Conservation (phyloP, 1,140 invertebrate genomes). For the Euura saliciscinereae region DNA sequence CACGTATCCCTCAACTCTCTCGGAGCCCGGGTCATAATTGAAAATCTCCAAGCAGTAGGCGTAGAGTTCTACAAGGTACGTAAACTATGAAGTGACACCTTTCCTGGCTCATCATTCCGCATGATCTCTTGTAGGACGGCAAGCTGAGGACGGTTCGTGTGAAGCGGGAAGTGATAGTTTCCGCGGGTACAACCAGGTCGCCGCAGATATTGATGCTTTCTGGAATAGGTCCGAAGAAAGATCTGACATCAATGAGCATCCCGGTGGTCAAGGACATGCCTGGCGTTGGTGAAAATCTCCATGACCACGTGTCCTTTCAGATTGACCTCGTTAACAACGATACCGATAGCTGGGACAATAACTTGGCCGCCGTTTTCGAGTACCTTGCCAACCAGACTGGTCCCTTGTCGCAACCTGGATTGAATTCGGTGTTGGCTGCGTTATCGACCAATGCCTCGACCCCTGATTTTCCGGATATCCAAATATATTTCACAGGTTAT, state of each 20-base stretch:
- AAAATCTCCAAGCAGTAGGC: constrained; percentile 61
- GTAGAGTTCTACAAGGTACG: constrained; percentile 63
- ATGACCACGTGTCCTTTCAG: constrained; percentile 52
- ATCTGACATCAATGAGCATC: constrained; percentile 53
- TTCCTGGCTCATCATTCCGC: too few species aligned
- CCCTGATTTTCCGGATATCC: constrained; percentile 51
- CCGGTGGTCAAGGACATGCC: constrained; percentile 50
- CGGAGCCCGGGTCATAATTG: constrained; percentile 57
- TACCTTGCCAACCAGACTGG: constrained; percentile 67
- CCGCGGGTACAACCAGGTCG: constrained; percentile 54
- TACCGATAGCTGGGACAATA: background rate
- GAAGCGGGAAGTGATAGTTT: constrained; percentile 55
- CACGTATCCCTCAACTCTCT: constrained; percentile 56
- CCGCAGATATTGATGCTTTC: constrained; percentile 64
- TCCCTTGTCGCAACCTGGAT: constrained; percentile 76
- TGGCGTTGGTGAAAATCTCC: constrained; percentile 66
- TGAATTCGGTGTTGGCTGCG: constrained; percentile 66
- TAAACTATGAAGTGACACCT: too few species aligned
- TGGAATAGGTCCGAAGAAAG: constrained; percentile 18
- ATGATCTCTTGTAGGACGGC: constrained; percentile 48
- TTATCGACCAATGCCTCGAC: constrained; percentile 64
- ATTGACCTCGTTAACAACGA: constrained; percentile 34
- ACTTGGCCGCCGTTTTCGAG: constrained; percentile 13
- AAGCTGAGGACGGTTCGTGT: constrained; percentile 42
- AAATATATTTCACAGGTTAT: constrained; percentile 58